These are phyloP conservation scores for Tribolium madens DNA, from an alignment of 1,140 invertebrate species.

Conservation along the genomic window DNA sequence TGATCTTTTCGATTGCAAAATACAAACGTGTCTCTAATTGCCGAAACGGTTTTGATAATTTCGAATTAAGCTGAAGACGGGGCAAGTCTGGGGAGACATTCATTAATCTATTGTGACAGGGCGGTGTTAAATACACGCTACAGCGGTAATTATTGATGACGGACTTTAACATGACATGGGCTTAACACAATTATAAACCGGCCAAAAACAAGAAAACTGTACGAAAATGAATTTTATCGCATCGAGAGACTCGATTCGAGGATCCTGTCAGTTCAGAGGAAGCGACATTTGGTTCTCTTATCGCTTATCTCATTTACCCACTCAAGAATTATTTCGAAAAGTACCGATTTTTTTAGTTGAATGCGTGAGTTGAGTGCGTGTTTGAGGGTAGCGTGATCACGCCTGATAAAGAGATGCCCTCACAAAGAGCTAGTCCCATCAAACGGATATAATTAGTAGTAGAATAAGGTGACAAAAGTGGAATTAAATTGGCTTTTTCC, in stretches of 20 bases:
- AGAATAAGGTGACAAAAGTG: constrained; percentile 26
- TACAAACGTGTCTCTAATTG: constrained; percentile 15
- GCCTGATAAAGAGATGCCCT: constrained; percentile 41
- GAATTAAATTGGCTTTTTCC: background rate
- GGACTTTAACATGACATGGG: constrained; percentile 59
- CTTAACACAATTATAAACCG: background rate
- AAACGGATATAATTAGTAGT: constrained; percentile 23
- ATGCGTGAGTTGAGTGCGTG: constrained; percentile 38
- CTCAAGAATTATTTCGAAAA: background rate
- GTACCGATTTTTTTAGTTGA: background rate
- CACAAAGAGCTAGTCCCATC: constrained; percentile 15
- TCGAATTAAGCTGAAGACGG: constrained; percentile 43
- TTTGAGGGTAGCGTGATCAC: constrained; percentile 32
- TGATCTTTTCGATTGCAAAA: constrained; percentile 17
- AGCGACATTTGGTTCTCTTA: background rate
- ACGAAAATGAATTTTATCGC: background rate
- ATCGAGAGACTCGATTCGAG: background rate
- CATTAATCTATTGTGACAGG: constrained; percentile 66
- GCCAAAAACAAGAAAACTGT: background rate
- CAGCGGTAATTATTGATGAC: constrained; percentile 65
- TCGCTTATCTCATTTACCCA: background rate
- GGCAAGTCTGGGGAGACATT: constrained; percentile 65
- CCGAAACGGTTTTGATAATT: constrained; percentile 37
- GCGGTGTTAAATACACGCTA: constrained; percentile 66
- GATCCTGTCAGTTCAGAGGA: background rate